Evolutionary conservation across 1,140 invertebrate species (phyloP).

Genomic region (Arion vulgaris): DNA sequence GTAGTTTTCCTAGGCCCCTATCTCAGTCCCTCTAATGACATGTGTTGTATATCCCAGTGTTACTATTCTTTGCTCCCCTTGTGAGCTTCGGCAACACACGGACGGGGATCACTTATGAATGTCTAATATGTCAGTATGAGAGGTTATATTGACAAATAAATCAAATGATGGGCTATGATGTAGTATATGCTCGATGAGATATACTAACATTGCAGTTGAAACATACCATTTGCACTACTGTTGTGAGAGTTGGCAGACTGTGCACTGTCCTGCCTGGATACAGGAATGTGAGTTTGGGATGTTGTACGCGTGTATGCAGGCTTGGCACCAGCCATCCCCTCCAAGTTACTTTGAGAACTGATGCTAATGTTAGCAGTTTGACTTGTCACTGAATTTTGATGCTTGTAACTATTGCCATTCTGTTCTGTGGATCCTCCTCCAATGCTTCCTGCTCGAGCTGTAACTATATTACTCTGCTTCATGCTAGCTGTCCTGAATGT

Average conservation of each 20-base stretch:
- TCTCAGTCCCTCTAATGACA: no score
- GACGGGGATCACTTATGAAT: no score
- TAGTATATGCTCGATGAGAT: no score
- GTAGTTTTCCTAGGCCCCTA: no score
- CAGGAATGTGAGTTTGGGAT: constrained; percentile 38
- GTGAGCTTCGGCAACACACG: no score
- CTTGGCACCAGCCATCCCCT: neutral
- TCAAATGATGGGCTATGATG: no score
- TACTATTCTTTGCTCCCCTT: no score
- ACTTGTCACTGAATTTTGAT: constrained; percentile 45
- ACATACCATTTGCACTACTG: constrained; percentile 50
- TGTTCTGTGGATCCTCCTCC: neutral
- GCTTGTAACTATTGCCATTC: constrained; percentile 10
- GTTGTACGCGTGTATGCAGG: constrained; percentile 30
- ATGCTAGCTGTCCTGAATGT: neutral
- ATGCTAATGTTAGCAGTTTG: constrained; percentile 15
- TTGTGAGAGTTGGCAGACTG: constrained; percentile 48
- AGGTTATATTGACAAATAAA: no score
- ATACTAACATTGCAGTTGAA: no score
- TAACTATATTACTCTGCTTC: neutral
- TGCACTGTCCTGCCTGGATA: constrained; percentile 57
- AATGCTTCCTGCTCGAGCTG: neutral
- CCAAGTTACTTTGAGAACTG: constrained; percentile 1
- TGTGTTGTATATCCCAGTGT: no score
- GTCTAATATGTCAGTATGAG: no score